Evolutionary conservation across 2,888 invertebrate genomes (phyloP).

Genomic region (Synanthedon myopaeformis): DNA sequence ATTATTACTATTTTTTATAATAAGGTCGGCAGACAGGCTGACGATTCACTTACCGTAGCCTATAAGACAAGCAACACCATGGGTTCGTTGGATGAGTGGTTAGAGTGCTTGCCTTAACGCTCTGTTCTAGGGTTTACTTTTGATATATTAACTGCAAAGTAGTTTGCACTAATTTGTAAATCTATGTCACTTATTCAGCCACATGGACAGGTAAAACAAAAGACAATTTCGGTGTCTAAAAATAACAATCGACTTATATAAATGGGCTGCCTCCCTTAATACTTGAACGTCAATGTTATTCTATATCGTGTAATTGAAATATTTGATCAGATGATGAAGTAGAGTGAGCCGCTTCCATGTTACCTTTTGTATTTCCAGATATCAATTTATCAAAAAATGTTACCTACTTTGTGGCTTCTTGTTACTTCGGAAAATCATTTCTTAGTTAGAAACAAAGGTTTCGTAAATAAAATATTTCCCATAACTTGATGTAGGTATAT

Average conservation of each 20-base stretch:
- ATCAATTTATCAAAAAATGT: neutral
- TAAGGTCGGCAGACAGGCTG: no score
- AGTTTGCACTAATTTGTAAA: no score
- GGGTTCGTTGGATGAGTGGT: no score
- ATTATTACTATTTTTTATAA: no score
- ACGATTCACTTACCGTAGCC: no score
- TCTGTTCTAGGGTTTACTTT: no score
- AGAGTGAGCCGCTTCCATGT: neutral
- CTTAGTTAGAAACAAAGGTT: neutral
- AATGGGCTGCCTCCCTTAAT: conserved; percentile 8
- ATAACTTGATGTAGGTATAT: no score
- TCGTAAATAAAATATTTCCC: no score
- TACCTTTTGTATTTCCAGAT: neutral
- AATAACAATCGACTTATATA: conserved; percentile 20
- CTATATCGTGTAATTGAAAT: conserved; percentile 16
- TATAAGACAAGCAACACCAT: no score
- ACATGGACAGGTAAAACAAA: neutral
- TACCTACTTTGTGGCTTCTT: neutral
- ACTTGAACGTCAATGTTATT: conserved; percentile 15
- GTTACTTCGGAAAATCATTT: neutral
- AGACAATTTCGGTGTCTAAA: conserved; percentile 11
- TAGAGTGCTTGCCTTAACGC: no score
- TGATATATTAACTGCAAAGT: no score
- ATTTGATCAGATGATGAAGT: conserved; percentile 9
- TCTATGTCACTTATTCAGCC: no score